phyloP scores from a whole-genome alignment of 2,113 vertebrate genomes.

The Solea solea region DNA sequence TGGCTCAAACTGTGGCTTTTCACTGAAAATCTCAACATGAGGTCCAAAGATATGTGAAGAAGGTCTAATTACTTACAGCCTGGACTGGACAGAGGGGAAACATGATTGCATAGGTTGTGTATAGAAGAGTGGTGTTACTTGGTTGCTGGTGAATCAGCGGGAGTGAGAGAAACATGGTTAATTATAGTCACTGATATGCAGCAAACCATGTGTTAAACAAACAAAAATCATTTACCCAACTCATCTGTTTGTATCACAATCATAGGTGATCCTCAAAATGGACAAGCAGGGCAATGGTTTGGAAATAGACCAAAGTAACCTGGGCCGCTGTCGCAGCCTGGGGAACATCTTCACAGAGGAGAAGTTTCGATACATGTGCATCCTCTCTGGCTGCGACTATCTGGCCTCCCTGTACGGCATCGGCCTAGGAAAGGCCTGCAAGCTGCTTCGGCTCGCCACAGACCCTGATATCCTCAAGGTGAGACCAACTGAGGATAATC shows the following conservation, averaged over 20 bases:
- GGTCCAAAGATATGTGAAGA: no score
- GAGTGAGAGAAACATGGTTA: background rate
- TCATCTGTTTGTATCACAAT: background rate
- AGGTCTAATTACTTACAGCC: no score
- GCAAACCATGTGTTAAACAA: background rate
- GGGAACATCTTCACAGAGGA: constrained; percentile 96
- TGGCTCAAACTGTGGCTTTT: no score
- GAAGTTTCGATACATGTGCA: constrained; percentile 98
- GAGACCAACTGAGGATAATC: constrained; percentile 6
- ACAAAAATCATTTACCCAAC: background rate
- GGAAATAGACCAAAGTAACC: constrained; percentile 89
- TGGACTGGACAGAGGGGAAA: no score
- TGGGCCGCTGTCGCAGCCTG: constrained; percentile 91
- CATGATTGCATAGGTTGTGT: background rate
- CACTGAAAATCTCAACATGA: no score
- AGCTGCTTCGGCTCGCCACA: constrained; percentile 88
- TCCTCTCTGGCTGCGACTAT: constrained; percentile 99
- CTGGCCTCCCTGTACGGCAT: constrained; percentile 94
- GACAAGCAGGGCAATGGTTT: constrained; percentile 94
- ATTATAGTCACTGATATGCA: background rate
- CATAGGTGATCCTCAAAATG: constrained; percentile 96
- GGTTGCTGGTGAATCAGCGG: no score
- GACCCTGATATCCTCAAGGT: constrained; percentile 97
- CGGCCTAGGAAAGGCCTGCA: constrained; percentile 95
- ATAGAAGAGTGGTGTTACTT: no score